phyloP scores from a whole-genome alignment of 2,888 invertebrate genomes.

The Agrochola lota region DNA sequence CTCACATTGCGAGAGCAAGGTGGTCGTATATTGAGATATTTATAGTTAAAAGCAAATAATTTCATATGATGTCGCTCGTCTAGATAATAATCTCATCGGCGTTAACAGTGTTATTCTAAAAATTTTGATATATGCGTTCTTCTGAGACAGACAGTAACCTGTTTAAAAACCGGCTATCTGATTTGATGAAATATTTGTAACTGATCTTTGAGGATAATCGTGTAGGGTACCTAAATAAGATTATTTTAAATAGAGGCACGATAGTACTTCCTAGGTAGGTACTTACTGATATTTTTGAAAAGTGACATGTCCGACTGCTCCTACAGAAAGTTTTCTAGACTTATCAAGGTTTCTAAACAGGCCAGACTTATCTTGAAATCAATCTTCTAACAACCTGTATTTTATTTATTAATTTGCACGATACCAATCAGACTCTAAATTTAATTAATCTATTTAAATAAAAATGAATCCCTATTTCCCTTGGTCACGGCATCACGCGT shows the following conservation, averaged over 20 bases:
- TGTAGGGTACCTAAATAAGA: neutral
- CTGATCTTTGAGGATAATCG: neutral
- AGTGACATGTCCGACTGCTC: neutral
- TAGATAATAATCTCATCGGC: conserved; percentile 11
- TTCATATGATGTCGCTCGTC: conserved; percentile 8
- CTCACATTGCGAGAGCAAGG: conserved; percentile 19
- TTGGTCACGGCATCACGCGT: too few relatives aligned
- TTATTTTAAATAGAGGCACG: neutral
- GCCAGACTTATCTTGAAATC: conserved; percentile 17
- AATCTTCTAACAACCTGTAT: conserved; percentile 19
- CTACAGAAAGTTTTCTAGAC: too few relatives aligned
- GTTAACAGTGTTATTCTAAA: neutral
- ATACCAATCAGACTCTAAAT: conserved; percentile 29
- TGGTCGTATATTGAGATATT: conserved; percentile 22
- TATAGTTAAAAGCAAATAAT: conserved; percentile 28
- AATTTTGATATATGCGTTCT: conserved; percentile 2
- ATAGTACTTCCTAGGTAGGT: neutral
- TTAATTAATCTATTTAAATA: conserved; percentile 20
- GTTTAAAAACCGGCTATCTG: conserved; percentile 19
- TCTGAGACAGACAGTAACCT: conserved; percentile 11
- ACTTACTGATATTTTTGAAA: neutral
- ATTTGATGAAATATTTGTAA: conserved; percentile 20
- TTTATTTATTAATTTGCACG: conserved; percentile 34
- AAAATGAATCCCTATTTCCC: too few relatives aligned
- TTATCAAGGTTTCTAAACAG: too few relatives aligned